phyloP scores from a whole-genome alignment of 2,113 vertebrate genomes.

The Cygnus atratus region DNA sequence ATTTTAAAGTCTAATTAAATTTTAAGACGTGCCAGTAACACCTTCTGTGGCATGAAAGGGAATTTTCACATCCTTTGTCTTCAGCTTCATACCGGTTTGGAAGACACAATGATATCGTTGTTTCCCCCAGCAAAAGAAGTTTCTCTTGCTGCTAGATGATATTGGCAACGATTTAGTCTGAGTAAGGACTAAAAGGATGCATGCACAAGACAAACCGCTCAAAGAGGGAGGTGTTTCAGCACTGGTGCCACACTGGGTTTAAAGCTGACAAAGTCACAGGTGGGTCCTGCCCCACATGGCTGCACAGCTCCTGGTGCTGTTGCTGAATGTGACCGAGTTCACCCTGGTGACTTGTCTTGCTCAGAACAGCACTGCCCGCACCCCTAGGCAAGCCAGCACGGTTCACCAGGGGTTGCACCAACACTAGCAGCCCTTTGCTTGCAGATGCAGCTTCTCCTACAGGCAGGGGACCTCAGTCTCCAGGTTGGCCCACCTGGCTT shows the following conservation, averaged over 20 bases:
- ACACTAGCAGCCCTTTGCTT: neutral
- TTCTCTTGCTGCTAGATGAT: neutral
- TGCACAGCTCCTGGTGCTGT: neutral
- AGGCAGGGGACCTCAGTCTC: neutral
- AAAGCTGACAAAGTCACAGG: neutral
- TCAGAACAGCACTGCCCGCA: neutral
- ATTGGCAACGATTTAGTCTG: neutral
- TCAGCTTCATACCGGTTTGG: neutral
- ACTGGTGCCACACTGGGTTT: neutral
- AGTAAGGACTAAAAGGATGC: neutral
- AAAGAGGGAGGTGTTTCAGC: neutral
- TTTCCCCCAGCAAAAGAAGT: neutral
- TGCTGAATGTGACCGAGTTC: neutral
- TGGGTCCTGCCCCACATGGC: neutral
- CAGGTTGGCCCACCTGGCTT: neutral
- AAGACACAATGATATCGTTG: neutral
- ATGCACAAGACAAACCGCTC: neutral
- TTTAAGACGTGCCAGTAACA: slow-evolving; percentile 32
- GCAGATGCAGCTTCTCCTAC: neutral
- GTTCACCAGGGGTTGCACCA: neutral
- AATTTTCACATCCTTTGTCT: slow-evolving; percentile 35
- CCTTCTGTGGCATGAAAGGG: neutral
- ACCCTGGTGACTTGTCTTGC: neutral
- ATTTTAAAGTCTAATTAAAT: slow-evolving; percentile 55
- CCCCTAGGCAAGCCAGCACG: neutral